These are phyloP conservation scores for Oncorhynchus gorbuscha DNA, from an alignment of 2,113 vertebrate genomes.

Conservation along the genomic window DNA sequence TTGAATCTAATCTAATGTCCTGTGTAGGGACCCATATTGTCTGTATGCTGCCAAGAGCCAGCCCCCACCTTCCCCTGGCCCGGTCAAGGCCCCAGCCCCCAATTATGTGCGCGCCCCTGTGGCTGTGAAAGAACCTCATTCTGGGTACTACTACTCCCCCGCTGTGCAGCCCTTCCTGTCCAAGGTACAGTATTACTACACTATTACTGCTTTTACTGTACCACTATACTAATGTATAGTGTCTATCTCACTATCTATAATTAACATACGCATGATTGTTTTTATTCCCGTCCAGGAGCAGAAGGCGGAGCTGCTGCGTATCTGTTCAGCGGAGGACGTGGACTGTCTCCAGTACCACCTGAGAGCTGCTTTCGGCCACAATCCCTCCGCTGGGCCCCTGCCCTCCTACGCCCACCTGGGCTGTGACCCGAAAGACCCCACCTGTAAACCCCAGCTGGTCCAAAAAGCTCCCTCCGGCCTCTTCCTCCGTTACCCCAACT, in stretches of 20 bases:
- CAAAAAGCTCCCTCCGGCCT: slow-evolving; percentile 67
- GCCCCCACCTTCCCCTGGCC: slow-evolving; percentile 54
- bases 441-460: slow-evolving; percentile 58
- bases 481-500: slow-evolving; percentile 68
- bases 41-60: slow-evolving; percentile 66
- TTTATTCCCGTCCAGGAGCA: slow-evolving; percentile 57
- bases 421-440: slow-evolving; percentile 74
- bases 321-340: slow-evolving; percentile 71
- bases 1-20: too few relatives aligned
- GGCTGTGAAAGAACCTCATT: slow-evolving; percentile 52
- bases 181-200: background rate
- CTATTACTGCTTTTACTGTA: background rate
- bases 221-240: background rate
- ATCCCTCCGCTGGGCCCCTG: slow-evolving; percentile 43
- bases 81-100: slow-evolving; percentile 62
- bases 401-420: slow-evolving; percentile 76
- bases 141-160: slow-evolving; percentile 63
- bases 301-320: slow-evolving; percentile 73
- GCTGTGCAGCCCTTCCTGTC: slow-evolving; percentile 62
- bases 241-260: background rate
- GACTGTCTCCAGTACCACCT: slow-evolving; percentile 81
- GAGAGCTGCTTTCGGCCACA: slow-evolving; percentile 69
- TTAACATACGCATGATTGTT: background rate
- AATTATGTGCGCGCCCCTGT: slow-evolving; percentile 56
- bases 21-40: slow-evolving; percentile 67